Evolutionary conservation across 2,888 invertebrate genomes (phyloP), one percentile per base, ranked within the genome.

Genomic region (Actias luna): DNA sequence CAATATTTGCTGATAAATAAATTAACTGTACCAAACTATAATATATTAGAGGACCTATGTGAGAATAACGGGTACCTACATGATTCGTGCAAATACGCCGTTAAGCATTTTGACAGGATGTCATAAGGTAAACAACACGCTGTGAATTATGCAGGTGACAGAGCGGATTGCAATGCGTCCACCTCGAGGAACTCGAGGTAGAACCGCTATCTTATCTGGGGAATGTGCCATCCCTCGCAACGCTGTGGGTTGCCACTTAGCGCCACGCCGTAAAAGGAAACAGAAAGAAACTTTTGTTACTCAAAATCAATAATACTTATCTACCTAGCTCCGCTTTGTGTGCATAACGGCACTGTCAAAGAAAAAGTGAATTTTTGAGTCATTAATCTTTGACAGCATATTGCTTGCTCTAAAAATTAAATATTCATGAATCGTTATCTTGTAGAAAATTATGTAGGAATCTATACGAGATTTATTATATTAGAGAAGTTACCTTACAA

Each of bases 211-310:
- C 89, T 90, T 89, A 89, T 90, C 89, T 89, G 59, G 73, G 81
- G 91, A 92, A 92, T 92, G 90, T 84, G 85, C 83, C 83, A 86
- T 83, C 85, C 86, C 85, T 82, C 77, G 76, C 74, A 73, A 72
- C 75, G 77, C 79, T 70, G 78, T 83, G 82, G 84, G 84, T 75
- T 75, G 79, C 85, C 88, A 89, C 89, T 89, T 89, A 89, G 81
- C 84, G 87, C 81, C 72, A 74, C 69, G 77, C 79, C 78, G 84
- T 86, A 86, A 89, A 71, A 87, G 83, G 80, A 67, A 76, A 74
- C 69, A 71, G 72, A 72, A 72, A 74, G 67, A 73, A 74, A 80
- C 80, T 81, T 85, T 85, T 83, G 86, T 87, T 83, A 80, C 79
- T 78, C 76, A 84, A 84, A 88, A 83, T 87, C 85, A 85, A 87